A percentile compares a stretch with the other conserved stretches of the same genome.
These are phyloP conservation scores for Linhomoeus sp. DNA, from an alignment of 2,888 invertebrate species.

Conservation along the genomic window DNA sequence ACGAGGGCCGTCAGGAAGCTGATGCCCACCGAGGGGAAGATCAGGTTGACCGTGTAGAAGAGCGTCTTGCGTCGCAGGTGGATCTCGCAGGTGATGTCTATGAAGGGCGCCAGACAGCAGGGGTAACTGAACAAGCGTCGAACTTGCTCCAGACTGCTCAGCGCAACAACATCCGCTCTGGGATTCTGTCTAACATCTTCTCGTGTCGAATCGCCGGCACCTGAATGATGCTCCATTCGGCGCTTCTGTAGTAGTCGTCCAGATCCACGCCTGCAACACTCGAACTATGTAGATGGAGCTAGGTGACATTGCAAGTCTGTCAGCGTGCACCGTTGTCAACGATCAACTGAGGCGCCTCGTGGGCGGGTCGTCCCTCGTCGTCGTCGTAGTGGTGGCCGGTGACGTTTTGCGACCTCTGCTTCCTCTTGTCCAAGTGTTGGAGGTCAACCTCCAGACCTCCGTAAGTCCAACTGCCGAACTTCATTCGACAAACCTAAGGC, in stretches of 20 bases:
- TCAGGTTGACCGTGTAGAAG: conserved; percentile 56
- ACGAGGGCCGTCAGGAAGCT: conserved; percentile 60
- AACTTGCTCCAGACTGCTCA: too few species aligned
- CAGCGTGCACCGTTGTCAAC: too few species aligned
- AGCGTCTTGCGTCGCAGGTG: conserved; percentile 61
- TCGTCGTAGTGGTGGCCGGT: too few species aligned
- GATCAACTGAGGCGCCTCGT: too few species aligned
- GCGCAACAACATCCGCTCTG: too few species aligned
- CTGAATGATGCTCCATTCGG: conserved; percentile 94
- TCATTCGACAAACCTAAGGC: conserved; percentile 29
- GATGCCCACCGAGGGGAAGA: conserved; percentile 32
- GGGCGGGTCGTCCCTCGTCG: too few species aligned
- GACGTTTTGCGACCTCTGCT: background rate
- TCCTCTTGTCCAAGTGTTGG: conserved; percentile 18
- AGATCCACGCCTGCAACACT: conserved; percentile 57
- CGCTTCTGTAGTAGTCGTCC: conserved; percentile 90
- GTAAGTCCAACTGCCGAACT: conserved; percentile 21
- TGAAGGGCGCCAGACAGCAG: conserved; percentile 80
- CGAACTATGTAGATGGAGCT: background rate
- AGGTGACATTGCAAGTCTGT: too few species aligned
- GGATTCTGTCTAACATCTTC: conserved; percentile 6
- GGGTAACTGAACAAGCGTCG: conserved; percentile 52
- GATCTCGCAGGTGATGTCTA: conserved; percentile 89
- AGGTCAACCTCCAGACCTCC: conserved; percentile 27
- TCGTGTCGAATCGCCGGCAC: conserved; percentile 12